Evolutionary conservation across 2,888 invertebrate genomes (phyloP).

Genomic region (Lomographa bimaculata): DNA sequence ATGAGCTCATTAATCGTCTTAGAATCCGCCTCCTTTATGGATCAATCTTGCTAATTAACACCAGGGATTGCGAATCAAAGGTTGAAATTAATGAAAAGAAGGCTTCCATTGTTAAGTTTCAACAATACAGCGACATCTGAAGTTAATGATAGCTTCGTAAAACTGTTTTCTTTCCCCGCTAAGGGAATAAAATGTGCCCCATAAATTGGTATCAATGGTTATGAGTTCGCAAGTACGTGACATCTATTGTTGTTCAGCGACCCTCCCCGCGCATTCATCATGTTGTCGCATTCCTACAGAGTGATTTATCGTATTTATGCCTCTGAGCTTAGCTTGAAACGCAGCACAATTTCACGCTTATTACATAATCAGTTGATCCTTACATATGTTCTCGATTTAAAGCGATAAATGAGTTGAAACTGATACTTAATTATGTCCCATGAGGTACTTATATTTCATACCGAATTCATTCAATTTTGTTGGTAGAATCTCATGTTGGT

Average conservation of each 20-base stretch:
- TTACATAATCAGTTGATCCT: not conserved
- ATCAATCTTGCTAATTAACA: conserved; percentile 19
- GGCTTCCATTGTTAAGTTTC: conserved; percentile 13
- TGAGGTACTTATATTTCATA: no score
- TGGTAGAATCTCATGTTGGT: no score
- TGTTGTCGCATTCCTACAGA: conserved; percentile 42
- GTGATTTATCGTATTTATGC: conserved; percentile 26
- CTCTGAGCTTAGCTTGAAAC: conserved; percentile 5
- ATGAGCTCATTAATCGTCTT: conserved; percentile 25
- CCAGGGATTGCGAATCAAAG: conserved; percentile 15
- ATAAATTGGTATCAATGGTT: conserved; percentile 70
- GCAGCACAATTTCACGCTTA: conserved; percentile 11
- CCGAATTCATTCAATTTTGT: no score
- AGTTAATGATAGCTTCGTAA: conserved; percentile 14
- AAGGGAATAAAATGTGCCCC: conserved; percentile 51
- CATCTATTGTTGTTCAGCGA: conserved; percentile 59
- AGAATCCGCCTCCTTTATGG: conserved; percentile 4
- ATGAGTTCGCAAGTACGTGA: conserved; percentile 70
- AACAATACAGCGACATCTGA: conserved; percentile 12
- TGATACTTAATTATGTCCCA: no score
- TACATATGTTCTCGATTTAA: no score
- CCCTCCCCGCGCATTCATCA: conserved; percentile 55
- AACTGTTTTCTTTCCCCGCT: conserved; percentile 12
- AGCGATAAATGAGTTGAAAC: no score
- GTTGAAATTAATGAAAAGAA: conserved; percentile 9